Conservation (phyloP, 2,113 vertebrate species). For the Diadophis punctatus region DNA sequence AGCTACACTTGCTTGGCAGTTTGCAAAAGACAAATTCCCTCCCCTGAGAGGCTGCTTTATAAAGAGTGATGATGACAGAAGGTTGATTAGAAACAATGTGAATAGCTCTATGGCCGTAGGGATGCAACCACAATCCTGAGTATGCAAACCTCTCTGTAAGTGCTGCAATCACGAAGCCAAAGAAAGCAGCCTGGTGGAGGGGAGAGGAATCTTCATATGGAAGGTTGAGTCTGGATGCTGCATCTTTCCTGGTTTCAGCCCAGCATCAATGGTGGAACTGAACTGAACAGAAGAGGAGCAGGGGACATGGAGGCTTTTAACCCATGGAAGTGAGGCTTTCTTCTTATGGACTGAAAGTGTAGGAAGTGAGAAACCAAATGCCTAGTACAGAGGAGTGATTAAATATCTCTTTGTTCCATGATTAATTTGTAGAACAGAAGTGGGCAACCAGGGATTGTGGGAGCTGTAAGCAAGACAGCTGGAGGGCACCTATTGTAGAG, state of each 20-base stretch:
- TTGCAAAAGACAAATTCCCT: not conserved
- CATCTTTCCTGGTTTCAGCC: not conserved
- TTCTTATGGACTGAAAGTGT: not conserved
- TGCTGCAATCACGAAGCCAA: not conserved
- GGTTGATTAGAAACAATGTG: not conserved
- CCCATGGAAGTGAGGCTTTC: not conserved
- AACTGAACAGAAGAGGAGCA: not conserved
- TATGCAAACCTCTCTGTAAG: not conserved
- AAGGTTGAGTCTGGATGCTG: not conserved
- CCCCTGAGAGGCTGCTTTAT: not conserved
- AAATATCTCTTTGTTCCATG: not conserved
- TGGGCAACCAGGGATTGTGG: not conserved
- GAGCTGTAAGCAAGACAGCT: not conserved
- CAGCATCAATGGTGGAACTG: not conserved
- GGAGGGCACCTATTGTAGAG: not conserved
- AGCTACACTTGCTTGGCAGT: not conserved
- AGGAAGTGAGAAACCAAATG: not conserved
- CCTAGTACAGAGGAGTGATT: not conserved
- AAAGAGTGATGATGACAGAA: not conserved
- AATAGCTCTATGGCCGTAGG: not conserved
- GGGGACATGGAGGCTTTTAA: not conserved
- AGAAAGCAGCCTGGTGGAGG: not conserved
- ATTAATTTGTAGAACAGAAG: not conserved
- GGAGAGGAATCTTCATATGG: not conserved
- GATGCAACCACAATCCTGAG: not conserved